Evolutionary conservation across 2,113 vertebrate species (phyloP).

Genomic region (Hucho hucho): DNA sequence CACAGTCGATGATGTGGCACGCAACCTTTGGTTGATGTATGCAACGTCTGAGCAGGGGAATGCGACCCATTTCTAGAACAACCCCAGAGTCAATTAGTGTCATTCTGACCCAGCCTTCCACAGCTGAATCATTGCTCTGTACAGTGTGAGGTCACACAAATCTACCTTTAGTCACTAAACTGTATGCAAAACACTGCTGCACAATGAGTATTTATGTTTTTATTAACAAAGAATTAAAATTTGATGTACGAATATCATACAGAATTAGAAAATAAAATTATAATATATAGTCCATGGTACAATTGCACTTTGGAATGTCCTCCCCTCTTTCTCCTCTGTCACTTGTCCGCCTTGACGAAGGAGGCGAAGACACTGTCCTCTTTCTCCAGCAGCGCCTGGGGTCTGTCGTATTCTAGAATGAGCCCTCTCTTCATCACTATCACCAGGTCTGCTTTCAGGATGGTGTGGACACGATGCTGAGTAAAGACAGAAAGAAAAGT

Average conservation of each 20-base stretch:
- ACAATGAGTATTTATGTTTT: slow-evolving; percentile 54
- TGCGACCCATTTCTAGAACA: background rate
- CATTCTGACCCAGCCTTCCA: background rate
- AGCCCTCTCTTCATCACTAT: slow-evolving; percentile 97
- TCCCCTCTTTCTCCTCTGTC: slow-evolving; percentile 11
- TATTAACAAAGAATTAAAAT: slow-evolving; percentile 84
- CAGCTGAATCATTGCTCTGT: background rate
- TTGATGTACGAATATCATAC: slow-evolving; percentile 88
- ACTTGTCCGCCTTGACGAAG: slow-evolving; percentile 96
- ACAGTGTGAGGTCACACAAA: slow-evolving; percentile 1
- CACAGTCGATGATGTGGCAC: background rate
- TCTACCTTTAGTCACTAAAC: background rate
- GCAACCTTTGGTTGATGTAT: background rate
- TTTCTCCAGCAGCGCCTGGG: slow-evolving; percentile 83
- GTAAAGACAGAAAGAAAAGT: background rate
- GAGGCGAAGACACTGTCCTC: slow-evolving; percentile 93
- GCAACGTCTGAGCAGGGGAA: background rate
- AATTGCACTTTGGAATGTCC: slow-evolving; percentile 62
- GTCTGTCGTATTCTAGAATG: slow-evolving; percentile 92
- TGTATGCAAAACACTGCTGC: background rate
- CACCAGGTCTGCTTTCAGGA: slow-evolving; percentile 95
- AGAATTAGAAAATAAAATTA: slow-evolving; percentile 72
- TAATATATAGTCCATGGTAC: slow-evolving; percentile 64
- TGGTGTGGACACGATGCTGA: slow-evolving; percentile 97
- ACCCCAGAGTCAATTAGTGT: slow-evolving; percentile 3